These are phyloP conservation scores for Zapornia atra DNA, from an alignment of 2,113 vertebrate species.

Conservation along the genomic window DNA sequence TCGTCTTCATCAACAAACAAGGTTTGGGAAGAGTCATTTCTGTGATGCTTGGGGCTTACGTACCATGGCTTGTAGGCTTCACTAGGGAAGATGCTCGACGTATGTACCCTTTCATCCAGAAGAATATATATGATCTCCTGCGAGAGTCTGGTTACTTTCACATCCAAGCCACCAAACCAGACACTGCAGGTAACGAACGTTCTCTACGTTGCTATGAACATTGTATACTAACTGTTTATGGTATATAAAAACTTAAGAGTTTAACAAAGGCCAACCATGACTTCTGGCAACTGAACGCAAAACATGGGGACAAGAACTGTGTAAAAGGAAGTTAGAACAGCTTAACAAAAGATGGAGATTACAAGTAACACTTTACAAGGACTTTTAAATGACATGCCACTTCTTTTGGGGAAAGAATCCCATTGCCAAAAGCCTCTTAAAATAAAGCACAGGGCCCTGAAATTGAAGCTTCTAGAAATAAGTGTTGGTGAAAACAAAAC, in stretches of 20 bases:
- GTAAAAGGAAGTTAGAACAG: not conserved
- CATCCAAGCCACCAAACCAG: conserved; percentile 90
- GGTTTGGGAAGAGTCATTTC: conserved; percentile 60
- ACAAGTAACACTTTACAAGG: not conserved
- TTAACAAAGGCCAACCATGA: not conserved
- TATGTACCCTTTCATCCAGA: conserved; percentile 83
- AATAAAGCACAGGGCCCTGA: not conserved
- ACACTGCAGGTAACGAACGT: conserved; percentile 80
- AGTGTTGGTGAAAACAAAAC: not conserved
- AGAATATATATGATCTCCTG: conserved; percentile 74
- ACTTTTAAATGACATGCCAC: not conserved
- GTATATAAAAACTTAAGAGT: not conserved
- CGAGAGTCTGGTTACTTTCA: conserved; percentile 85
- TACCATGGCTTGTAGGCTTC: conserved; percentile 85
- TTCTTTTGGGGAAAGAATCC: not conserved
- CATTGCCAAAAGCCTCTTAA: not conserved
- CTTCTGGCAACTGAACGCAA: not conserved
- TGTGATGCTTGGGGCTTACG: conserved; percentile 80
- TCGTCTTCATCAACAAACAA: not conserved
- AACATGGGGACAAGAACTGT: not conserved
- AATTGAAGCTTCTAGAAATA: not conserved
- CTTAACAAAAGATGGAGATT: not conserved
- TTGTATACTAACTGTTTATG: not conserved
- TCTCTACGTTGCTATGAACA: not conserved
- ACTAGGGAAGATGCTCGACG: conserved; percentile 80